Evolutionary conservation across 2,888 invertebrate genomes (phyloP).

Genomic region (Leptopilina drosophilae): DNA sequence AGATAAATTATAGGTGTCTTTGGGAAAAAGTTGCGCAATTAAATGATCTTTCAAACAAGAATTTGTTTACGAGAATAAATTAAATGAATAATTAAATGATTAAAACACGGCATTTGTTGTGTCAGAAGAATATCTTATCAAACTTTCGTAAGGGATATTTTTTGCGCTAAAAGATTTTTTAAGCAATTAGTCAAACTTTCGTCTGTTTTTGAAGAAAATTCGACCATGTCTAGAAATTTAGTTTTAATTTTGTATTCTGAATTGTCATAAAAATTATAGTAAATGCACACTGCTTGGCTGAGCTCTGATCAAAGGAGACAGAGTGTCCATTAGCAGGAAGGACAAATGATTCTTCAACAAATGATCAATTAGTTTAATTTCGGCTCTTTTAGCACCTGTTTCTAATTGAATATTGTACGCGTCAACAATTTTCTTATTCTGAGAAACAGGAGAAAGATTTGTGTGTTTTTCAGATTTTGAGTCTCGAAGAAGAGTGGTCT

Average conservation of each 20-base stretch:
- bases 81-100: too few species aligned
- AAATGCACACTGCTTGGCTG: too few species aligned
- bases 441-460: not conserved
- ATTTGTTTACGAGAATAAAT: too few species aligned
- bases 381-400: constrained; percentile 40
- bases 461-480: not conserved
- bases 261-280: too few species aligned
- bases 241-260: constrained; percentile 74
- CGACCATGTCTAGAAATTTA: constrained; percentile 59
- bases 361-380: constrained; percentile 41
- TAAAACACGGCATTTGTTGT: too few species aligned
- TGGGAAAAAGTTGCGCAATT: too few species aligned
- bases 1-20: too few species aligned
- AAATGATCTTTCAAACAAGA: too few species aligned
- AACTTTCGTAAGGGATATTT: too few species aligned
- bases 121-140: too few species aligned
- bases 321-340: constrained; percentile 47
- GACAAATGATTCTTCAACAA: constrained; percentile 46
- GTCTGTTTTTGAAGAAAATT: constrained; percentile 53
- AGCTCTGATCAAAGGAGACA: constrained; percentile 42
- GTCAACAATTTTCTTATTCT: not conserved
- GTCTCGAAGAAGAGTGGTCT: not conserved
- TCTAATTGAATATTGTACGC: not conserved
- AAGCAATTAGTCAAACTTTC: constrained; percentile 48
- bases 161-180: constrained; percentile 50